Base-by-base conservation (phyloP, 35 echinoderm and acorn worm genomes). In the Holothuria glaberrima region DNA sequence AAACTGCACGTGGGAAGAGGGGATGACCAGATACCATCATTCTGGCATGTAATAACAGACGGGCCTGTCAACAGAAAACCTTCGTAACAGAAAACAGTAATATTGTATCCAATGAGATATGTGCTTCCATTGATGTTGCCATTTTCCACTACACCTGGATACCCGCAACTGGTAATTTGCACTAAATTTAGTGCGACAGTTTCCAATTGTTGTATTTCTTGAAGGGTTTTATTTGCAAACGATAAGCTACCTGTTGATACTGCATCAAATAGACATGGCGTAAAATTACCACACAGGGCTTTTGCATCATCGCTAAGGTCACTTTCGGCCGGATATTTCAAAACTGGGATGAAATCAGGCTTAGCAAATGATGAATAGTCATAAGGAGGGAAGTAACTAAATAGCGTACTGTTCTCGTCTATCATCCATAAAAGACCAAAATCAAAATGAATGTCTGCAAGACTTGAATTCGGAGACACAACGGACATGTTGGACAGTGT, bases 131-230 rank as follows among this genome's bases (percentile, higher is more conserved):
- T 80, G n/a, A 94, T 29, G 29, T 64, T 41, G 13, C 87, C 92
- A 86, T 94, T 90, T 12, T 85, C 88, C 19, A 94, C 92, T 62
- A n/a, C 30, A 30, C 92, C 92, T 24, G 76, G 92, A 50, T 38
- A 90, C 12, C 92, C 92, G 71, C 92, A 94, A 22, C 79, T 94
- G 10, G 86, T 54, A 5, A 94, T 71, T 85, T 94, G 90, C 33
- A 90, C 80, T 1, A 68, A 85, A 12, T 52, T n/a, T 84, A 85
- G 48, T 44, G 36, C 50, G 28, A 94, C 63, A 38, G 48, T 41
- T 85, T 90, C 57, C 30, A 90, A 71, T 14, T 54, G 72, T 2
- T 38, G 70, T 20, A 57, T 30, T 22, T 57, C 88, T 29, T 54
- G 38, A 60, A 57, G 79, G 3, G 79, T 82, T 58, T 58, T 19